Percentiles rank a stretch among this genome's conserved stretches.
Conservation (phyloP, 2,113 vertebrate species). For the Cervus canadensis region DNA sequence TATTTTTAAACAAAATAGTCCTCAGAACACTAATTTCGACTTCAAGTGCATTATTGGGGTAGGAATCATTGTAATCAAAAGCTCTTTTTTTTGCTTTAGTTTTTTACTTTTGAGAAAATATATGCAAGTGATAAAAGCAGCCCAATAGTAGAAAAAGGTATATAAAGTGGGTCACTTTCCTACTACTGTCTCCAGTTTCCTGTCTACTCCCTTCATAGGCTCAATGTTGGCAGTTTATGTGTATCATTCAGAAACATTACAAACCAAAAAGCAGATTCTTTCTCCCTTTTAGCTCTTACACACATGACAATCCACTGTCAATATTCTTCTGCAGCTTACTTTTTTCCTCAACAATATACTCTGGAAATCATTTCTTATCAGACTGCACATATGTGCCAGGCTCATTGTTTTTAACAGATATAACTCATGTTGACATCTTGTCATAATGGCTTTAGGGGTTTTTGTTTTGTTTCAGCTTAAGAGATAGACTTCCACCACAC, state of each 20-base stretch:
- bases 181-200: background rate
- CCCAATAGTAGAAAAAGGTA: background rate
- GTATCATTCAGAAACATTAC: background rate
- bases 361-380: constrained; percentile 38
- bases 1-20: constrained; percentile 22
- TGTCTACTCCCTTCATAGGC: background rate
- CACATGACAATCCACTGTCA: no score
- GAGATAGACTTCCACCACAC: background rate
- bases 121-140: background rate
- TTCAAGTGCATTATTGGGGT: background rate
- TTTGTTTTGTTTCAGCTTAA: constrained; percentile 31
- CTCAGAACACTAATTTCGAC: constrained; percentile 9
- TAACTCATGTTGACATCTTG: constrained; percentile 29
- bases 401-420: constrained; percentile 32
- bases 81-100: background rate
- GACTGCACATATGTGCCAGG: background rate
- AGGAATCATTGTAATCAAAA: constrained; percentile 15
- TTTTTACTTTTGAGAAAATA: constrained; percentile 42
- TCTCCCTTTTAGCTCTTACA: background rate
- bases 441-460: background rate
- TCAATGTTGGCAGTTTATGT: background rate
- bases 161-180: background rate
- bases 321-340: background rate
- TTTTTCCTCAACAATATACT: background rate
- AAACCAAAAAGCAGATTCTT: background rate